Evolutionary conservation across 1,140 invertebrate species (phyloP), one percentile per base, ranked within the genome.

Genomic region (Caenorhabditis briggsae): DNA sequence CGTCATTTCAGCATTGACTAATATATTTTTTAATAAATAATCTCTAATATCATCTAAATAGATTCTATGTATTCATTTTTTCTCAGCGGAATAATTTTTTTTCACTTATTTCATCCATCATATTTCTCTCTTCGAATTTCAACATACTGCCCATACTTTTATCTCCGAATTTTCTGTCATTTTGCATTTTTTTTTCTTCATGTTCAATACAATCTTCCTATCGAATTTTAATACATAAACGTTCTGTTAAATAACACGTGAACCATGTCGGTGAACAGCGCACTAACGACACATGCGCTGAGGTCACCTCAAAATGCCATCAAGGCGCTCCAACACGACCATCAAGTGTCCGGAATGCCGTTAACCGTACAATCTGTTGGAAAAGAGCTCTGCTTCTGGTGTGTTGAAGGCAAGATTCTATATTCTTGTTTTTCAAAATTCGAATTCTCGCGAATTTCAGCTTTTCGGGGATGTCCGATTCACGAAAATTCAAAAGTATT

Each of bases 221-320:
- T 78, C 14, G 46, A 78, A 23, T 11, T 78, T 78, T 78, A 78
- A 78, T n/a, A n/a, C n/a, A n/a, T 78, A 78, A 78, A 78, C 11
- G 20, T 50, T 7, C 12, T 78, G 25, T 78, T 23, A 11, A 70
- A 43, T 70, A 70, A n/a, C 12, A 70, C 70, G 70, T 78, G 70
- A 78, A 78, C 46, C n/a, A 33, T 25, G 12, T 33, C n/a, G 25
- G 9, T 14, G 23, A 14, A 12, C 23, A 33, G 61, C 61, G 2
- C 12, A 41, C 8, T 41, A 20, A 9, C 23, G 41, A 41, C 25
- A 33, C 61, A 41, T 65, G 9, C 61, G 25, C 23, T 2, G 33
- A 33, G 61, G 61, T 65, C 25, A 43, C 16, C n/a, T 14, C 11
- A 25, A 18, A 33, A 8, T 2, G 23, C 9, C 11, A 61, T 20